A percentile compares a stretch with the other conserved stretches of the same genome.
Conservation (phyloP, 1,140 invertebrate genomes). For the Tetragonula clypearis region DNA sequence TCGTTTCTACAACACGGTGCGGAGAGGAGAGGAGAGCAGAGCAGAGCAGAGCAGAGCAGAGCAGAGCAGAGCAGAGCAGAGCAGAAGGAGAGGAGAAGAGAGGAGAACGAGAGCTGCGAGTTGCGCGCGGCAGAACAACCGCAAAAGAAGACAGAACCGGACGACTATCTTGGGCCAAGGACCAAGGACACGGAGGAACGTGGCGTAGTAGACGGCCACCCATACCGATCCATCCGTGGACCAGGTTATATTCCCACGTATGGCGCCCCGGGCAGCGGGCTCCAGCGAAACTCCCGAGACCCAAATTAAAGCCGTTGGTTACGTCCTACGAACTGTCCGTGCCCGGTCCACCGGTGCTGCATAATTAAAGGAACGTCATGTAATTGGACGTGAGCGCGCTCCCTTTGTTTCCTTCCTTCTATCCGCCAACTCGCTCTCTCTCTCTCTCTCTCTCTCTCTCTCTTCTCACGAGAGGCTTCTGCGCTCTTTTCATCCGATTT, state of each 20-base stretch:
- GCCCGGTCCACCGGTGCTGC: constrained; percentile 69
- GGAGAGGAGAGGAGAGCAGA: not conserved
- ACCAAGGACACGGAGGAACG: constrained; percentile 68
- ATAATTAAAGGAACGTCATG: constrained; percentile 79
- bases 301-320: constrained; percentile 76
- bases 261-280: constrained; percentile 72
- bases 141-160: constrained; percentile 63
- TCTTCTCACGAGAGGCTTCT: not conserved
- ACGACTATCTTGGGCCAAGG: constrained; percentile 57
- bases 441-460: not conserved
- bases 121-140: constrained; percentile 56
- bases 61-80: too few species aligned
- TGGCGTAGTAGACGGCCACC: constrained; percentile 72
- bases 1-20: constrained; percentile 46
- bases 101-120: constrained; percentile 15
- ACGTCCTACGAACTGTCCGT: constrained; percentile 71
- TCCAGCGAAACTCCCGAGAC: constrained; percentile 72
- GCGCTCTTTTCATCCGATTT: too few species aligned
- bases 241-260: constrained; percentile 75
- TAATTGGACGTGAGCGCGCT: constrained; percentile 71
- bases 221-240: constrained; percentile 68
- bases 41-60: too few species aligned
- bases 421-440: not conserved
- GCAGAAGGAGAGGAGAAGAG: too few species aligned
- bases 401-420: constrained; percentile 53